phyloP scores from a whole-genome alignment of 1,140 invertebrate species.

The Kradibia gibbosae region DNA sequence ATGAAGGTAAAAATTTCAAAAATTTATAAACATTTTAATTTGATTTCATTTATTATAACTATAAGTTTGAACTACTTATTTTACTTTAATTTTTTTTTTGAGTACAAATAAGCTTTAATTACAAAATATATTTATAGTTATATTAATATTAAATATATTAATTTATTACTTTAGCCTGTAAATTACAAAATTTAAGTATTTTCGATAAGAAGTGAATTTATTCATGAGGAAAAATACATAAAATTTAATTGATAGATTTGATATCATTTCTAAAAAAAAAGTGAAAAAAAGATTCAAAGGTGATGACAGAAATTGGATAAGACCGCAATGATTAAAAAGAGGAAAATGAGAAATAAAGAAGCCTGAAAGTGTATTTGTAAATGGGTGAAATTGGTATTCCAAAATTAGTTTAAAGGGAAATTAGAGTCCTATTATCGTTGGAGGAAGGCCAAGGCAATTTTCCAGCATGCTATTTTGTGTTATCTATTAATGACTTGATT shows the following conservation, averaged over 20 bases:
- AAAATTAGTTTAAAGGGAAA: constrained; percentile 3
- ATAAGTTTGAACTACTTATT: no score
- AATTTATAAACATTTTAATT: no score
- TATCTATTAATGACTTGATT: neutral
- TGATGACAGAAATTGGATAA: neutral
- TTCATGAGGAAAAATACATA: no score
- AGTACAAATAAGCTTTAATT: no score
- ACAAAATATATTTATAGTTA: neutral
- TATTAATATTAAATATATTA: no score
- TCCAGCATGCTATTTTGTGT: neutral
- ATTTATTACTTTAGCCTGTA: no score
- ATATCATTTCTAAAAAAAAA: neutral
- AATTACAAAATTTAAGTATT: no score
- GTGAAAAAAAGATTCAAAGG: neutral
- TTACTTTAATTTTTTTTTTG: no score
- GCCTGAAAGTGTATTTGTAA: neutral
- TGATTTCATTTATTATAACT: no score
- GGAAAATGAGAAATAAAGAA: neutral
- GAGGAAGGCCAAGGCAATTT: constrained; percentile 22
- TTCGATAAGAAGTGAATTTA: no score
- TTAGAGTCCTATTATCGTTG: constrained; percentile 24
- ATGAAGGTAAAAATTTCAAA: no score
- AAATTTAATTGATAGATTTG: no score
- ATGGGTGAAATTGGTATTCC: constrained; percentile 18
- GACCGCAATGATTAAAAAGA: neutral